phyloP scores from a whole-genome alignment of 2,888 invertebrate species.

The Lasioglossum lativentre region DNA sequence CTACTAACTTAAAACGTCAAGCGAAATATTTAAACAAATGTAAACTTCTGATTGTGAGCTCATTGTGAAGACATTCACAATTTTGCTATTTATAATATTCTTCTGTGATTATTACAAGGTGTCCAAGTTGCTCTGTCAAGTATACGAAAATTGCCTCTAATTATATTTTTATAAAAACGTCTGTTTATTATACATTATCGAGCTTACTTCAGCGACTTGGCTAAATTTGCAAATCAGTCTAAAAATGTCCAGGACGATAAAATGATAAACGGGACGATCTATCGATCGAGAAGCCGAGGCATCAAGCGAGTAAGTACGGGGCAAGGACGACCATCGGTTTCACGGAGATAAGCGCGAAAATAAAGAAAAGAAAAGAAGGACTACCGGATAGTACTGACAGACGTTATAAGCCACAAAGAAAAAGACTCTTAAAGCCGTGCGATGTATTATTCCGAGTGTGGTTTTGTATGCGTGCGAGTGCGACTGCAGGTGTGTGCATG shows the following conservation, averaged over 20 bases:
- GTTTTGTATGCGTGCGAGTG: conserved; percentile 15
- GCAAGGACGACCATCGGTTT: conserved; percentile 66
- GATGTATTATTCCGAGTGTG: conserved; percentile 61
- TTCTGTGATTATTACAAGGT: not conserved
- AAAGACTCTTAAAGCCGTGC: conserved; percentile 63
- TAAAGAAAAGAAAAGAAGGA: conserved; percentile 20
- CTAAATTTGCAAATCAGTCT: not conserved
- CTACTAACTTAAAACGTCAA: no score
- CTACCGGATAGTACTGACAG: conserved; percentile 60
- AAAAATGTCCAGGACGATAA: not conserved
- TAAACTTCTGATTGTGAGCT: not conserved
- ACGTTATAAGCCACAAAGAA: conserved; percentile 58
- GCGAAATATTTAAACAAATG: not conserved
- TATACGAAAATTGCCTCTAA: not conserved
- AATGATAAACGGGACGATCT: not conserved
- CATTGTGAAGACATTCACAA: not conserved
- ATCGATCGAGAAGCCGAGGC: conserved; percentile 55
- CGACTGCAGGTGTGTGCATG: conserved; percentile 25
- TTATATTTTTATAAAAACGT: not conserved
- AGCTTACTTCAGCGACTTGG: not conserved
- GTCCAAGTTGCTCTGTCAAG: not conserved
- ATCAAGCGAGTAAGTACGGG: conserved; percentile 41
- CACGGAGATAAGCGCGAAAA: conserved; percentile 51
- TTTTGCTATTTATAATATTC: not conserved
- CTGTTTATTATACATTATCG: no score